Evolutionary conservation across 1,140 invertebrate genomes (phyloP).

Genomic region (Drosophila fuyamai): DNA sequence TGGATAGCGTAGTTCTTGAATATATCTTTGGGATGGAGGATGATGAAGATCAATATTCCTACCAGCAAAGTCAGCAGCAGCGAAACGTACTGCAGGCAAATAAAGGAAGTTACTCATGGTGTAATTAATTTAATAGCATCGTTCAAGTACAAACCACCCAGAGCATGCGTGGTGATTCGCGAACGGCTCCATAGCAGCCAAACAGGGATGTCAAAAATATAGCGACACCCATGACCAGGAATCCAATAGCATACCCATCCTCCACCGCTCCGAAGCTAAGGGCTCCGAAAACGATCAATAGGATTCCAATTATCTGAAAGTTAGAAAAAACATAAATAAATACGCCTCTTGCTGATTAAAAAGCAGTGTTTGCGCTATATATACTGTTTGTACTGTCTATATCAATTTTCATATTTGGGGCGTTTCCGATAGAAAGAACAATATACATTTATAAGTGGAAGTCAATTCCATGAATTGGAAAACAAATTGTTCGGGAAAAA

Average conservation of each 20-base stretch:
- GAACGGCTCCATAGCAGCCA: slow-evolving; percentile 93
- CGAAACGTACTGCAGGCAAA: slow-evolving; percentile 58
- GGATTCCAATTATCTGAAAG: slow-evolving; percentile 68
- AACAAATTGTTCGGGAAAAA: no score
- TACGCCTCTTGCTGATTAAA: no score
- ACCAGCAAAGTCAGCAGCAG: slow-evolving; percentile 62
- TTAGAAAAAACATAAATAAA: no score
- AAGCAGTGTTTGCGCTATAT: no score
- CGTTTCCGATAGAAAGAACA: slow-evolving; percentile 5
- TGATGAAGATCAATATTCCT: slow-evolving; percentile 57
- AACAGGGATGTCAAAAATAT: slow-evolving; percentile 92
- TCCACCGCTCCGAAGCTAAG: slow-evolving; percentile 85
- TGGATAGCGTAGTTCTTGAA: slow-evolving; percentile 71
- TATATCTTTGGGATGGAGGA: slow-evolving; percentile 54
- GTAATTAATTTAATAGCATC: neutral
- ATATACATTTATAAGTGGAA: no score
- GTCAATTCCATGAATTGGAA: no score
- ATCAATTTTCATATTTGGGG: neutral
- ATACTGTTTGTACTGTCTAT: no score
- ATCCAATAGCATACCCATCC: slow-evolving; percentile 85
- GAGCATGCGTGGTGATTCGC: slow-evolving; percentile 92
- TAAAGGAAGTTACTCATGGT: slow-evolving; percentile 6
- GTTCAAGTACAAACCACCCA: slow-evolving; percentile 88
- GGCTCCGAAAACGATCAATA: slow-evolving; percentile 67
- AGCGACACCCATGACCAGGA: slow-evolving; percentile 90